phyloP scores from a whole-genome alignment of 2,113 vertebrate genomes.

The Natator depressus region DNA sequence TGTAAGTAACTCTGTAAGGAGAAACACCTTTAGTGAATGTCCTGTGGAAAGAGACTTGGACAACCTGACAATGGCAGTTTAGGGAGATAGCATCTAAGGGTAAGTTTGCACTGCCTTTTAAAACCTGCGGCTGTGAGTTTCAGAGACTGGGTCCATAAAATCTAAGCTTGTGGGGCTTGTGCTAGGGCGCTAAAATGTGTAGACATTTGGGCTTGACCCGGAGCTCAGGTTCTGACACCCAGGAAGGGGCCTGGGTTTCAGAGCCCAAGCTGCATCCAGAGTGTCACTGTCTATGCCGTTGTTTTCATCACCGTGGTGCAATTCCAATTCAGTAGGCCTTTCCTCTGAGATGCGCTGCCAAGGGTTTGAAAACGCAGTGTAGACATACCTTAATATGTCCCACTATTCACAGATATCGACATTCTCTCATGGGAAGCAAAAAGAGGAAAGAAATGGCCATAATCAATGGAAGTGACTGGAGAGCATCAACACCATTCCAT shows the following conservation, averaged over 20 bases:
- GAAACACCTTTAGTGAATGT: not conserved
- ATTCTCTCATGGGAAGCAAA: not conserved
- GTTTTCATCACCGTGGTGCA: not conserved
- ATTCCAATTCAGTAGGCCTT: not conserved
- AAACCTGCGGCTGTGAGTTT: too few species aligned
- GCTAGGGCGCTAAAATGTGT: not conserved
- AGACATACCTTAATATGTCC: not conserved
- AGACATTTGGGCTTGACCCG: not conserved
- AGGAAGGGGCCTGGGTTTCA: not conserved
- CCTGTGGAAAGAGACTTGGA: not conserved
- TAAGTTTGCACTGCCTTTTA: not conserved
- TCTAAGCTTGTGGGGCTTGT: not conserved
- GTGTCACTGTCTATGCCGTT: not conserved
- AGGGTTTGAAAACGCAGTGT: not conserved
- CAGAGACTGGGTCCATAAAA: not conserved
- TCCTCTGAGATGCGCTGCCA: not conserved
- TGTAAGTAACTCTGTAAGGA: conserved; percentile 73
- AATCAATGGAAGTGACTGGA: not conserved
- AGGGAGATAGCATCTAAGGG: not conserved
- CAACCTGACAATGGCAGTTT: not conserved
- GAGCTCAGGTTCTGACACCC: not conserved
- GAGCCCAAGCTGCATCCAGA: not conserved
- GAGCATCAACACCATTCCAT: not conserved
- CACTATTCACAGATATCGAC: not conserved
- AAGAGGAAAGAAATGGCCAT: not conserved